phyloP scores from a whole-genome alignment of 2,888 invertebrate species.

The Phortica okadai region DNA sequence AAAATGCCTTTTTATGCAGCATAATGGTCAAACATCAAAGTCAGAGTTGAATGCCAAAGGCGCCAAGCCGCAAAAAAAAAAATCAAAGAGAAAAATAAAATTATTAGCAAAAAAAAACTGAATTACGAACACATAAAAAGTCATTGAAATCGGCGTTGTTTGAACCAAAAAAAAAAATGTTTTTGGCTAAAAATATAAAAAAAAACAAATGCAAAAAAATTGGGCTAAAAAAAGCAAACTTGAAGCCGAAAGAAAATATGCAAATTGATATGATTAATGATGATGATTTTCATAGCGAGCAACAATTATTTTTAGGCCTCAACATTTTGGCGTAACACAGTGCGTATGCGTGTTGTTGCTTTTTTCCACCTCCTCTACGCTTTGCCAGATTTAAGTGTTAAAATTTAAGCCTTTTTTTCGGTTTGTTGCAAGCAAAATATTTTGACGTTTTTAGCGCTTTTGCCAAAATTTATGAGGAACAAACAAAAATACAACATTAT shows the following conservation, averaged over 20 bases:
- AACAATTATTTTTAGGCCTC: not conserved
- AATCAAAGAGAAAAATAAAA: not conserved
- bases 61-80: not conserved
- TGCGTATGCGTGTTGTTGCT: not conserved
- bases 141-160: not conserved
- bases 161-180: not conserved
- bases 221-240: not conserved
- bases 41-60: not conserved
- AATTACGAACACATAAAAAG: not conserved
- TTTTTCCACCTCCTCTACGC: not conserved
- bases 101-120: not conserved
- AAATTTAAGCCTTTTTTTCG: not conserved
- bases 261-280: constrained; percentile 16
- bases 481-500: not conserved
- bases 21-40: not conserved
- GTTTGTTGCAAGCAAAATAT: not conserved
- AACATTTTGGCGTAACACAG: not conserved
- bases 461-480: not conserved
- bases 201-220: not conserved
- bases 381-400: not conserved
- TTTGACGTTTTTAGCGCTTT: not conserved
- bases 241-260: not conserved
- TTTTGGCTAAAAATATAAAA: not conserved
- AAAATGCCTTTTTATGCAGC: not conserved
- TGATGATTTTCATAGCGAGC: not conserved